phyloP scores from a whole-genome alignment of 1,140 invertebrate species.

The Drosophila truncata region DNA sequence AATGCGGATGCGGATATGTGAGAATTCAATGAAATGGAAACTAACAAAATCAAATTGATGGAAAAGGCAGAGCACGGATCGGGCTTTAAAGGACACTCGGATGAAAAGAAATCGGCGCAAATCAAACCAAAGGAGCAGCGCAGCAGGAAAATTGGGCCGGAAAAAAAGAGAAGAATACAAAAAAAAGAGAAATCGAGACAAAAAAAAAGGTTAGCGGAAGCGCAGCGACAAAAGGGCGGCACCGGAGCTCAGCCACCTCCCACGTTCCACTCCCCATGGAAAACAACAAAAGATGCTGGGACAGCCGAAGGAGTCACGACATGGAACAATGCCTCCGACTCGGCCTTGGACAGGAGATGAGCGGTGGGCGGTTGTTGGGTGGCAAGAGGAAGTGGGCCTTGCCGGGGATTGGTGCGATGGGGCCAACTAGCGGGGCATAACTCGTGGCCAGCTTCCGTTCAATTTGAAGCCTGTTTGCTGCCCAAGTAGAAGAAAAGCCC shows the following conservation, averaged over 20 bases:
- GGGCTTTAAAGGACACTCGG: constrained; percentile 72
- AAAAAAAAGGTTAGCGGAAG: constrained; percentile 72
- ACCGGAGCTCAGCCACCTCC: constrained; percentile 38
- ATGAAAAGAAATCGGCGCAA: constrained; percentile 77
- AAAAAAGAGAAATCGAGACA: constrained; percentile 28
- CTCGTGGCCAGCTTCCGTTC: constrained; percentile 78
- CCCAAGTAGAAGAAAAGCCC: constrained; percentile 68
- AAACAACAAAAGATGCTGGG: constrained; percentile 77
- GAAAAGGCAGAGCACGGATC: constrained; percentile 53
- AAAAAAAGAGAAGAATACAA: constrained; percentile 24
- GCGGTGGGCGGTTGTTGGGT: not conserved
- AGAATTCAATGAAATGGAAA: constrained; percentile 84
- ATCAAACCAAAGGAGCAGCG: constrained; percentile 69
- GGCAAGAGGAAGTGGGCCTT: constrained; percentile 27
- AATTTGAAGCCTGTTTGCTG: constrained; percentile 82
- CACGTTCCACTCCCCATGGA: constrained; percentile 26
- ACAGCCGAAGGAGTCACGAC: constrained; percentile 68
- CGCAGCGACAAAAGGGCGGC: constrained; percentile 77
- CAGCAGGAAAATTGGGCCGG: constrained; percentile 77
- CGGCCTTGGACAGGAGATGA: constrained; percentile 49
- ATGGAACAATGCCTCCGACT: constrained; percentile 79
- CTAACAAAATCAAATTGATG: constrained; percentile 83
- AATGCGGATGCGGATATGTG: constrained; percentile 73
- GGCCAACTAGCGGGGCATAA: constrained; percentile 61
- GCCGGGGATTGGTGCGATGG: constrained; percentile 21